Evolutionary conservation across 2,888 invertebrate species (phyloP).

Genomic region (Phrixothrix hirtus): DNA sequence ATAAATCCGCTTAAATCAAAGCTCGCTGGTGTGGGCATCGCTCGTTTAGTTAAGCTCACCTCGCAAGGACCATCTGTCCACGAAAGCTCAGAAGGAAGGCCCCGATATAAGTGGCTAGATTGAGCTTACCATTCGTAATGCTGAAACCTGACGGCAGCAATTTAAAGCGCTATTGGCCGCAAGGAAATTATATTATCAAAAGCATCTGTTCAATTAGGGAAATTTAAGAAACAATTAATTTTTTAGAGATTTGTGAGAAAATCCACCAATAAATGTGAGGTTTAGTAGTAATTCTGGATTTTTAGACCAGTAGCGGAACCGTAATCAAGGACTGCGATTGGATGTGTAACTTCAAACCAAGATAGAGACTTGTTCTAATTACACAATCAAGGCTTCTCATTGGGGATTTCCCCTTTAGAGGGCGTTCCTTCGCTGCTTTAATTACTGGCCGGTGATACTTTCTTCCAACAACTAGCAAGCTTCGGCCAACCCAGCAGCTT

Average conservation of each 20-base stretch:
- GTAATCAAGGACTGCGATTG: slow-evolving; percentile 49
- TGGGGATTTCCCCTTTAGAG: slow-evolving; percentile 46
- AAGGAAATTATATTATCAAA: no score
- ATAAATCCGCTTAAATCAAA: slow-evolving; percentile 59
- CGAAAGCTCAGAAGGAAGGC: slow-evolving; percentile 29
- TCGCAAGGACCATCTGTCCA: slow-evolving; percentile 49
- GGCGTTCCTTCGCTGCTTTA: slow-evolving; percentile 51
- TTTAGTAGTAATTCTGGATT: slow-evolving; percentile 20
- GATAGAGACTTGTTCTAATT: slow-evolving; percentile 55
- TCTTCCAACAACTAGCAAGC: slow-evolving; percentile 19
- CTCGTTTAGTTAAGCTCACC: slow-evolving; percentile 54
- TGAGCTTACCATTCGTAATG: neutral
- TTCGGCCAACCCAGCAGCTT: slow-evolving; percentile 14
- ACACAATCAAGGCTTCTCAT: slow-evolving; percentile 54
- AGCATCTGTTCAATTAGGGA: no score
- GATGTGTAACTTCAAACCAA: slow-evolving; percentile 44
- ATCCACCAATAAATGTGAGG: slow-evolving; percentile 20
- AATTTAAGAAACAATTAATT: neutral
- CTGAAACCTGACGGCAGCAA: neutral
- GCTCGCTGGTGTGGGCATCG: slow-evolving; percentile 46
- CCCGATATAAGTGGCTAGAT: slow-evolving; percentile 10
- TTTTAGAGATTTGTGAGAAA: slow-evolving; percentile 5
- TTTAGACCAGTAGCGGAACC: slow-evolving; percentile 46
- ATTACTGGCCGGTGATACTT: slow-evolving; percentile 47
- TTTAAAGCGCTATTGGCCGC: neutral